Conservation (phyloP, 2,113 vertebrate genomes). For the Anser cygnoides region DNA sequence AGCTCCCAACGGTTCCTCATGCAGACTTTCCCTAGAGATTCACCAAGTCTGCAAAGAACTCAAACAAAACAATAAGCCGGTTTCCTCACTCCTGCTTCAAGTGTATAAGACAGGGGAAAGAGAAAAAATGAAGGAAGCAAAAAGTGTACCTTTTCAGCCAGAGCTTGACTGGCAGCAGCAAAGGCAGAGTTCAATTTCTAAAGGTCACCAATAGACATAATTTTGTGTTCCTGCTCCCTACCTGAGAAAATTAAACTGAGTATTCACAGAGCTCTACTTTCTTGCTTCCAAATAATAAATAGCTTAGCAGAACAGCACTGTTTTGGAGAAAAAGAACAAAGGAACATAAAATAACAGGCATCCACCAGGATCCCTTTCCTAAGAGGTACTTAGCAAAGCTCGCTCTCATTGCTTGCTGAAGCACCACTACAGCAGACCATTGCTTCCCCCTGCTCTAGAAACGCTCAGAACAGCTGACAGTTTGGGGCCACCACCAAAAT, state of each 20-base stretch:
- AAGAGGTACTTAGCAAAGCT: neutral
- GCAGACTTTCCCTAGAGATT: neutral
- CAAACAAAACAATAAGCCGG: neutral
- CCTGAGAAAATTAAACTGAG: conserved; percentile 18
- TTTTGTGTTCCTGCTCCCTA: neutral
- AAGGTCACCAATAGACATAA: neutral
- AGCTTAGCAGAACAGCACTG: neutral
- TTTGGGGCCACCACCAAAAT: neutral
- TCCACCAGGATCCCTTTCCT: neutral
- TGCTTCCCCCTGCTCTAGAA: neutral
- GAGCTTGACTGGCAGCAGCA: neutral
- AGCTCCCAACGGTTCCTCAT: neutral
- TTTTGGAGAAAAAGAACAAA: neutral
- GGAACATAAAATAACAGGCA: neutral
- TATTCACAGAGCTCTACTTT: neutral
- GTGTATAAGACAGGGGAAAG: neutral
- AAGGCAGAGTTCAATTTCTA: neutral
- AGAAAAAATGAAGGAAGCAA: neutral
- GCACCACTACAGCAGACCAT: neutral
- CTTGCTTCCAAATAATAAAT: neutral
- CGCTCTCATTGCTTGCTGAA: neutral
- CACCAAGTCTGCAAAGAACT: neutral
- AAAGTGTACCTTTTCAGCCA: neutral
- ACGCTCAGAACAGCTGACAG: neutral
- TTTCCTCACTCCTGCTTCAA: neutral